phyloP scores from a whole-genome alignment of 2,113 vertebrate genomes.

The Perca schrenkii region DNA sequence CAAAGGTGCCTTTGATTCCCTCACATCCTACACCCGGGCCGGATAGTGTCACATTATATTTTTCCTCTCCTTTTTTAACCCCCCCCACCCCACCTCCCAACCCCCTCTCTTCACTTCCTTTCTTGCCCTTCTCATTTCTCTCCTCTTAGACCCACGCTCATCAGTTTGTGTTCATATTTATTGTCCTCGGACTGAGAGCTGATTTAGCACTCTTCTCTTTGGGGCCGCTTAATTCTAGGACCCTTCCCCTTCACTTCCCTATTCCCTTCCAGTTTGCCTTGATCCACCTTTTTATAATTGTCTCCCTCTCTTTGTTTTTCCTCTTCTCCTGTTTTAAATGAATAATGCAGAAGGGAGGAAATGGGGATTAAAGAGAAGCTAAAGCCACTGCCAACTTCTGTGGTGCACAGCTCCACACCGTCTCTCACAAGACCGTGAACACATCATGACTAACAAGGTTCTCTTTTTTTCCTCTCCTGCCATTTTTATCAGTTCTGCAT shows the following conservation, averaged over 20 bases:
- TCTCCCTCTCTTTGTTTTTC: constrained; percentile 62
- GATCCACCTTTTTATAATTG: constrained; percentile 71
- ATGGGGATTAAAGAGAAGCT: constrained; percentile 74
- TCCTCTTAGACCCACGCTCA: constrained; percentile 45
- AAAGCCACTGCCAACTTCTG: constrained; percentile 70
- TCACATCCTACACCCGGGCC: constrained; percentile 71
- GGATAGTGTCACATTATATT: constrained; percentile 73
- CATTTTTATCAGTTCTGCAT: constrained; percentile 61
- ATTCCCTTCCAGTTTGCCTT: constrained; percentile 57
- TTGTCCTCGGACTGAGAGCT: constrained; percentile 55
- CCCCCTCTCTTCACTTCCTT: constrained; percentile 27
- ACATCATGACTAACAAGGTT: constrained; percentile 72
- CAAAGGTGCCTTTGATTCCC: constrained; percentile 85
- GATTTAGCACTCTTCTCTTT: constrained; percentile 62
- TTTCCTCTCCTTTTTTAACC: constrained; percentile 48
- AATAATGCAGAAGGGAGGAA: constrained; percentile 80
- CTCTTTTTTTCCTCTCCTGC: constrained; percentile 44
- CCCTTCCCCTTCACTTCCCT: constrained; percentile 41
- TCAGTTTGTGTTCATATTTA: constrained; percentile 60
- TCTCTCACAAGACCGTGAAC: constrained; percentile 66
- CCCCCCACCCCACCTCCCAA: background rate
- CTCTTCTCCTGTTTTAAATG: constrained; percentile 70
- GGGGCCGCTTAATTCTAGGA: constrained; percentile 49
- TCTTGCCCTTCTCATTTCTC: constrained; percentile 33
- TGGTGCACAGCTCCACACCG: constrained; percentile 49